Conservation (phyloP, 2,888 invertebrate genomes). For the Toxonevra muliebris region DNA sequence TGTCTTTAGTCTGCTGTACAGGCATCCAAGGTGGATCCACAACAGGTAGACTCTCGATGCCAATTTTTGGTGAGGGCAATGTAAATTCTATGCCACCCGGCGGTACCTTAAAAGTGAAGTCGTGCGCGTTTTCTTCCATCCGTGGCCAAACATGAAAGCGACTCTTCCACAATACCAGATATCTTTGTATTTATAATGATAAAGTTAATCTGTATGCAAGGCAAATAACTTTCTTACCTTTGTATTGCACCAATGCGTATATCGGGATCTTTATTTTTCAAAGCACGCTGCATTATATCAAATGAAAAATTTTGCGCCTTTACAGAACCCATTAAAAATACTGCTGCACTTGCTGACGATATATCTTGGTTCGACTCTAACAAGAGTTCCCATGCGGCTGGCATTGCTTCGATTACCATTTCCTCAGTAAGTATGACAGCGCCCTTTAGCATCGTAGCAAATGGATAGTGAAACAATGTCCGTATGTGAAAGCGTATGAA, state of each 20-base stretch:
- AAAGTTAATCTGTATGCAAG: not conserved
- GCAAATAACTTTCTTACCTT: constrained; percentile 64
- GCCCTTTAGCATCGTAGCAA: constrained; percentile 88
- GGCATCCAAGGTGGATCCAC: constrained; percentile 99
- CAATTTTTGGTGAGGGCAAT: constrained; percentile 97
- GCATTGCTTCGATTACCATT: constrained; percentile 85
- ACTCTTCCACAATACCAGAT: constrained; percentile 95
- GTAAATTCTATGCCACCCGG: constrained; percentile 99
- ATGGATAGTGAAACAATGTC: constrained; percentile 88
- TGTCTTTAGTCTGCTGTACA: constrained; percentile 96
- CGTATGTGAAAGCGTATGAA: constrained; percentile 84
- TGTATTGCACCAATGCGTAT: constrained; percentile 85
- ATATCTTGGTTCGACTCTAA: constrained; percentile 91
- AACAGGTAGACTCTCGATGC: constrained; percentile 91
- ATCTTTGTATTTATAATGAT: constrained; percentile 66
- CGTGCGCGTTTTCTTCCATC: constrained; percentile 97
- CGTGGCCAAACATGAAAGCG: constrained; percentile 99
- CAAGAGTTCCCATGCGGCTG: constrained; percentile 94
- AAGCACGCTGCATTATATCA: constrained; percentile 86
- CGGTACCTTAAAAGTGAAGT: constrained; percentile 93
- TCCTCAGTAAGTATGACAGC: constrained; percentile 90
- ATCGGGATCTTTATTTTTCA: constrained; percentile 84
- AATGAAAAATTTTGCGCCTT: constrained; percentile 89
- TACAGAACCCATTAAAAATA: constrained; percentile 93
- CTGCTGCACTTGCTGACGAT: constrained; percentile 83